Percentiles rank a stretch among this genome's conserved stretches.
These are phyloP conservation scores for Orthosia gothica DNA, from an alignment of 2,888 invertebrate species.

Conservation along the genomic window DNA sequence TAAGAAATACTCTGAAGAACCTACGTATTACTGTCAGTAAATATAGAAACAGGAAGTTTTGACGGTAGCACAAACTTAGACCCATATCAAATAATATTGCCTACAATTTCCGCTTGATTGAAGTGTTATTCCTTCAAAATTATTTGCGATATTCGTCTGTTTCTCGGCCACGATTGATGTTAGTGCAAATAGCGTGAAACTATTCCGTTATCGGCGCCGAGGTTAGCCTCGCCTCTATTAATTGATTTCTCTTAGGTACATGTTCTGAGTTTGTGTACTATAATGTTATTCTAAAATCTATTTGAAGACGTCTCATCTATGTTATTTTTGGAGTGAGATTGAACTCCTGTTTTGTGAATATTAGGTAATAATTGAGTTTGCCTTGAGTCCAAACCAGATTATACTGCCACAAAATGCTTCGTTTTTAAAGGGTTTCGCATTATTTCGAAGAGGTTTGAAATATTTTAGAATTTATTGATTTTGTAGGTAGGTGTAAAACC, in stretches of 20 bases:
- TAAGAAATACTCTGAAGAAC: neutral
- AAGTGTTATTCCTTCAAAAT: constrained; percentile 29
- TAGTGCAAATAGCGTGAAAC: constrained; percentile 68
- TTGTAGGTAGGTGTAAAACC: no score
- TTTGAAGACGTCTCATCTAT: neutral
- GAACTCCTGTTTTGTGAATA: no score
- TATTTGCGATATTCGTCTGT: constrained; percentile 32
- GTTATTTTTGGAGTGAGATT: neutral
- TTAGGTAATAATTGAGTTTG: no score
- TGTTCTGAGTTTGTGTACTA: constrained; percentile 41
- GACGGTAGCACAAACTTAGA: neutral
- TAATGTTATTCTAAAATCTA: neutral
- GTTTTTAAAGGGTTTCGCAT: no score
- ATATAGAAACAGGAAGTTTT: neutral
- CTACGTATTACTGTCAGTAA: no score
- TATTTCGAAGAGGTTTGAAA: no score
- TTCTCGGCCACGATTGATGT: constrained; percentile 65
- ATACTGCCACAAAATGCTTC: no score
- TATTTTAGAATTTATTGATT: no score
- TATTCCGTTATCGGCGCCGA: constrained; percentile 72
- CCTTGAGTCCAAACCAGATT: no score
- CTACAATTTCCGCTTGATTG: constrained; percentile 9
- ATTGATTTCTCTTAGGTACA: constrained; percentile 72
- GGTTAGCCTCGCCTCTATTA: constrained; percentile 77
- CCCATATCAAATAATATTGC: neutral